Conservation (phyloP, 1,140 invertebrate species). For the Ctenoplectra terminalis region DNA sequence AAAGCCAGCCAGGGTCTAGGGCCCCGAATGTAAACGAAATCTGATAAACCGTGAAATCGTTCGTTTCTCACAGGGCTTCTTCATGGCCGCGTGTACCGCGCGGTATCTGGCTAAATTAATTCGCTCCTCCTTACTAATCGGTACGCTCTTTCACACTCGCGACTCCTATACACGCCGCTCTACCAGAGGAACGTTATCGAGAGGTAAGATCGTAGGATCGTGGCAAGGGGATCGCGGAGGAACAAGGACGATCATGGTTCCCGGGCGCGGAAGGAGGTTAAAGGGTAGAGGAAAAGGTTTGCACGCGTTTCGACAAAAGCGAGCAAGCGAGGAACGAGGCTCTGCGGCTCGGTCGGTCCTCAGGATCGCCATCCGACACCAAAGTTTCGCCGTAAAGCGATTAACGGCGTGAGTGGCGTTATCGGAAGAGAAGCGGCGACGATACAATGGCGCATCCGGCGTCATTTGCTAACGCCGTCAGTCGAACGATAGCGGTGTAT, state of each 20-base stretch:
- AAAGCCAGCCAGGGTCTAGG: neutral
- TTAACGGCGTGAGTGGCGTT: constrained; percentile 62
- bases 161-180: neutral
- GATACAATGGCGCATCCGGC: constrained; percentile 59
- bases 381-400: constrained; percentile 68
- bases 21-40: constrained; percentile 20
- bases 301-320: constrained; percentile 61
- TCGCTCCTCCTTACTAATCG: constrained; percentile 45
- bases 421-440: constrained; percentile 57
- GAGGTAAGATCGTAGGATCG: constrained; percentile 7
- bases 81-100: neutral
- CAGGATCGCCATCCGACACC: constrained; percentile 63
- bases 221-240: neutral
- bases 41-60: constrained; percentile 43
- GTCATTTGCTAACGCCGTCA: constrained; percentile 52
- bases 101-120: constrained; percentile 47
- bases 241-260: neutral
- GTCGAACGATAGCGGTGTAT: constrained; percentile 29
- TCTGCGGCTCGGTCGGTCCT: neutral
- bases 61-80: constrained; percentile 33
- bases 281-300: constrained; percentile 17
- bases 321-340: neutral
- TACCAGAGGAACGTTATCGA: constrained; percentile 1
- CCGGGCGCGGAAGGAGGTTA: neutral
- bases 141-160: neutral